Base-by-base conservation (phyloP, 2,113 vertebrate species). In the Ciconia boyciana region DNA sequence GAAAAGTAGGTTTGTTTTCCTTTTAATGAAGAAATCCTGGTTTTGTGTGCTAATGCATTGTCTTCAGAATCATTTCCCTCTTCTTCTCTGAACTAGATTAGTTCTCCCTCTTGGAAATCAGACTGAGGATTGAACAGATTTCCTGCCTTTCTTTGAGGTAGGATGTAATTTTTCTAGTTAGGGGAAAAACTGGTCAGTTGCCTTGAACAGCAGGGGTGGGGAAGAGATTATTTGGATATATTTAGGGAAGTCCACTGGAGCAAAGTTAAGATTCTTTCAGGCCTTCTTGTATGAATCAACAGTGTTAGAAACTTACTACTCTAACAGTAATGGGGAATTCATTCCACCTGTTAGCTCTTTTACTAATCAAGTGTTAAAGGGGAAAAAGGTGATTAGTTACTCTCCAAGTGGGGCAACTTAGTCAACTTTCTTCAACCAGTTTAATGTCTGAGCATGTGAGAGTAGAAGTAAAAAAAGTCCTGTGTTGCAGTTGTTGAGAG, bases 51-150 rank as follows among this genome's bases (percentile, higher is more conserved):
- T 86, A 68, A 90, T 8, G 0, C 60, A 17, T 78, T 90, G 61
- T 83, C 58, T 76, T 93, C 80, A 94, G 90, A 97, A 93, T 65
- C 16, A 89, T 93, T 88, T 94, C 87, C 83, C 81, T 96, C 84
- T 81, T 94, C 77, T 92, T 87, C 89, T 95, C 95, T 96, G 87
- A 95, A 85, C 74, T 95, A 94, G 78, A 94, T 95, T 95, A 97
- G 93, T 93, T 95, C 87, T 91, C 44, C 70, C 46, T 94, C 81
- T 95, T 93, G 87, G 87, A 93, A 96, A 68, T 94, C 78, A 83
- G 61, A 87, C 77, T 96, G 93, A 96, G 83, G 93, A 91, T 90
- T 96, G 89, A 95, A 83, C 91, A 94, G 82, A 88, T 96, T 95
- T 95, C 89, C 90, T 96, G 90, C 80, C 85, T 96, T 94, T 96